Base-by-base conservation (phyloP, 1,140 invertebrate genomes). In the Hylaeus anthracinus region DNA sequence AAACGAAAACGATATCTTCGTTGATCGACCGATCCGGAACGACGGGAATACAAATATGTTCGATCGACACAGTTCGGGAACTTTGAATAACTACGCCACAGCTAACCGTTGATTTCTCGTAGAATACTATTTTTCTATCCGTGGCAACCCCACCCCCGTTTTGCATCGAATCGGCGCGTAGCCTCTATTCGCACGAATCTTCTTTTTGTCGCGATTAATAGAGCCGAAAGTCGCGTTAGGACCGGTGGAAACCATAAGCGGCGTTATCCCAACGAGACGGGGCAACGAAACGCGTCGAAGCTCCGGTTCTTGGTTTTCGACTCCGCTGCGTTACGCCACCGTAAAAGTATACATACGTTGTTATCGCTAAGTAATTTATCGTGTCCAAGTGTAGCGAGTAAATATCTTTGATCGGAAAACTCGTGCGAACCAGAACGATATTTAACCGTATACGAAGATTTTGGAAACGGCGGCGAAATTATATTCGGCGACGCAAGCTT, bases 31-130 rank as follows among this genome's bases (percentile, higher is more conserved):
- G 1, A 64, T 26, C 9, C 15, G 26, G 5, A 9, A 51, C 5
- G 48, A 74, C 26, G 15, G 55, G 61, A 43, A 56, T 51, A 37
- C 45, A 26, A 26, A 76, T 48, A 45, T 76, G 43, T 26, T 73
- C 43, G 60, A 58, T 66, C 1, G 39, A 56, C 48, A 76, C 74
- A 43, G 41, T 69, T 39, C n/a, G 14, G 63, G 37, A 64, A 43
- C 10, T 14, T 64, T 41, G 51, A 51, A 2, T 43, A 39, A 5
- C 14, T 12, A 41, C 12, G 1, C 14, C n/a, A 26, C 5, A 58
- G 55, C n/a, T 60, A 37, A 43, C 15, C 41, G 63, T 64, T 39
- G 3, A 43, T 41, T 43, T 64, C 41, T 15, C 63, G 37, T 43
- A 39, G 41, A 43, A 64, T 15, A 43, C 12, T 15, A 43, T 9